Evolutionary conservation across 2,797 vertebrate genomes (phyloP).

Genomic region (Diplodus puntazzo): DNA sequence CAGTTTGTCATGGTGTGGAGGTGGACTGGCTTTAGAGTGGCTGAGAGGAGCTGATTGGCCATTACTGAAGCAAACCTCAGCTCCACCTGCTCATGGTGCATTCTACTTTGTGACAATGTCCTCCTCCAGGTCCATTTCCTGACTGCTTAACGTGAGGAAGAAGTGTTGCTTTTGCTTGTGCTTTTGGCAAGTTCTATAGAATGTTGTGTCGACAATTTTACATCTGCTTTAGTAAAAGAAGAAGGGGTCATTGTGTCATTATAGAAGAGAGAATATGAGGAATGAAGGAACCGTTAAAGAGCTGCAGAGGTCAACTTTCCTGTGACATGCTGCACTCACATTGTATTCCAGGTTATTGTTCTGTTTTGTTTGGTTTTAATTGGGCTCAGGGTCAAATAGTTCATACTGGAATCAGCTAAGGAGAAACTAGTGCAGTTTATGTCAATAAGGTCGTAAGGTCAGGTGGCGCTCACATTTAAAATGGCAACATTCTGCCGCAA

Average conservation of each 20-base stretch:
- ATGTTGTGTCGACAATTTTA: neutral
- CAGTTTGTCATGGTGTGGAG: conserved; percentile 17
- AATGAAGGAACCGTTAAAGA: neutral
- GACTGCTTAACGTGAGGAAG: neutral
- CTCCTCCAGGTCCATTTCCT: neutral
- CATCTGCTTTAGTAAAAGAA: neutral
- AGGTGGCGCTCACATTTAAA: neutral
- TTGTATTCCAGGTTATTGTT: neutral
- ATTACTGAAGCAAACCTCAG: neutral
- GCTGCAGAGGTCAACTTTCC: neutral
- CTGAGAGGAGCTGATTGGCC: conserved; percentile 2
- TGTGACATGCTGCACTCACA: neutral
- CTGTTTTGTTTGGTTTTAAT: neutral
- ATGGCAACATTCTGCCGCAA: neutral
- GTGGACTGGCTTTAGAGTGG: conserved; percentile 3
- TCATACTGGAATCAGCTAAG: neutral
- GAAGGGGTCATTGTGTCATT: neutral
- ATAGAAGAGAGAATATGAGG: neutral
- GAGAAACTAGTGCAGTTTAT: neutral
- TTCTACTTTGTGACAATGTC: neutral
- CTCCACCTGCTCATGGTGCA: conserved; percentile 9
- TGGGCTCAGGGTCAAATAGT: neutral
- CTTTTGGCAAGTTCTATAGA: neutral
- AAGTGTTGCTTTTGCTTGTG: neutral
- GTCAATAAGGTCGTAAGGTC: neutral